Evolutionary conservation across 2,888 invertebrate genomes (phyloP), one percentile per base, ranked within the genome.

Genomic region (Aspidapion aeneum): DNA sequence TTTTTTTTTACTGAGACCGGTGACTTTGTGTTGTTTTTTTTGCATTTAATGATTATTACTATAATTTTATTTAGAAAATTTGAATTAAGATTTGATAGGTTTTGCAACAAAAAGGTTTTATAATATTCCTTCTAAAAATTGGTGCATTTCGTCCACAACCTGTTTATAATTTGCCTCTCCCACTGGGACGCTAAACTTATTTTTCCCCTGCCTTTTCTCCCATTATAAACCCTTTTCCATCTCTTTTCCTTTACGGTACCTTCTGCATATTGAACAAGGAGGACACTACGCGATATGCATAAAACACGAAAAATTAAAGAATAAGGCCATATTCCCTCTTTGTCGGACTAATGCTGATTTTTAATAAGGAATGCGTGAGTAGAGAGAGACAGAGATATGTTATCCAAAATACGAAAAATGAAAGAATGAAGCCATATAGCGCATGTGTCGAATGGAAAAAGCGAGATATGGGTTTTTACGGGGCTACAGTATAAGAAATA

Each of bases 381-480:
- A 12, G 12, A 70, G 64, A 69, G 68, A 70, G 71, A 71, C 64
- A 64, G 67, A 12, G 19, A 62, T 64, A 69, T 12, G 35, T 35
- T 35, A 71, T 69, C 69, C 65, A 68, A 71, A 71, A 69, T 60
- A 69, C 66, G 70, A 73, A 74, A 74, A 74, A 73, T 73, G 70
- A 73, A 74, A 74, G 70, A 72, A 72, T 69, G 67, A 65, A 66
- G 65, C 71, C 69, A 69, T 71, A 69, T 66, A 63, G 73, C 72
- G 74, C 74, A 73, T 74, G 74, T 74, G 72, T 72, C 66, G 7
- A 19, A 50, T 22, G 58, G 64, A 66, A 66, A 62, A 66, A 52
- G 62, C 57, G 66, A 35, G 48, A 62, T 56, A 52, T 52, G n/a
- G 12, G 35, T 35, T 65, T 60, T 67, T 68, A 71, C 72, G 62